phyloP scores from a whole-genome alignment of 2,888 invertebrate genomes.

The Thymelicus sylvestris region DNA sequence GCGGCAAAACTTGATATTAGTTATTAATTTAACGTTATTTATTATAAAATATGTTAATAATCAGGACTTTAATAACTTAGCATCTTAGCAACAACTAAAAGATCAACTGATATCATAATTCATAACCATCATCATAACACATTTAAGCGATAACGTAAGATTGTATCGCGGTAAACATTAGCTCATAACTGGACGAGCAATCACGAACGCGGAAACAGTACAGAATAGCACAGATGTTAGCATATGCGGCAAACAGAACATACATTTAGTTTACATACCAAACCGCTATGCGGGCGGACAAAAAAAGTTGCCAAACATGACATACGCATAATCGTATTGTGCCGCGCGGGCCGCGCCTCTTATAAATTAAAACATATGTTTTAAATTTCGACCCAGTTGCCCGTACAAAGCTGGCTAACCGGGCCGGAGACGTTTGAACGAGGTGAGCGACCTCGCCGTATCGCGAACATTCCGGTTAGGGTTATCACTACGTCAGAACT shows the following conservation, averaged over 20 bases:
- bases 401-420: conserved; percentile 67
- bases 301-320: conserved; percentile 26
- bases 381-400: conserved; percentile 63
- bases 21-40: too few species aligned
- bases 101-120: background rate
- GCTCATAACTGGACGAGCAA: conserved; percentile 12
- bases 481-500: conserved; percentile 60
- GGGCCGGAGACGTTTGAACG: conserved; percentile 71
- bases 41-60: too few species aligned
- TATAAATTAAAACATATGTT: conserved; percentile 35
- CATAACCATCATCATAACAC: background rate
- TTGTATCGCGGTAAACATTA: conserved; percentile 9
- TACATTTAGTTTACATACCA: conserved; percentile 8
- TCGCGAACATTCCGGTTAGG: conserved; percentile 70
- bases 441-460: conserved; percentile 75
- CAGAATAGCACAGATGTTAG: background rate
- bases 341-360: conserved; percentile 7
- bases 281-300: background rate
- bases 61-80: too few species aligned
- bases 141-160: conserved; percentile 9
- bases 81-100: background rate
- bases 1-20: background rate
- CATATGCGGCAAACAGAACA: conserved; percentile 15
- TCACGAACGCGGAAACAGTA: conserved; percentile 27
- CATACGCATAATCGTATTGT: conserved; percentile 19